phyloP scores from a whole-genome alignment of 2,113 vertebrate genomes.

The Turdus rufiventris region DNA sequence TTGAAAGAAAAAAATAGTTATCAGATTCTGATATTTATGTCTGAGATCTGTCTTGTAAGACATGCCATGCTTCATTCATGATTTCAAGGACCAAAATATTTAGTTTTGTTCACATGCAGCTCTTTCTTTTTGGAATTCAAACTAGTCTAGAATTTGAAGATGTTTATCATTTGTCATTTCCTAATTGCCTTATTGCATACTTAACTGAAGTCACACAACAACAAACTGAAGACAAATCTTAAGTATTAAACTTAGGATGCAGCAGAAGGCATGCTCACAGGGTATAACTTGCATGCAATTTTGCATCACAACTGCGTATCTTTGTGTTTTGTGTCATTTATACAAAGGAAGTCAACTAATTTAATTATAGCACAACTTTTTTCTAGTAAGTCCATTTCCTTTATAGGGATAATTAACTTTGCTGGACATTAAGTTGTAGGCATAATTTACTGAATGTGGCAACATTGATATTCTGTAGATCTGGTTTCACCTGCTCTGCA shows the following conservation, averaged over 20 bases:
- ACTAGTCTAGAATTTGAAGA: not conserved
- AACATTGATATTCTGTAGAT: not conserved
- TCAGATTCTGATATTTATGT: not conserved
- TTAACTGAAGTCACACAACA: not conserved
- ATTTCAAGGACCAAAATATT: not conserved
- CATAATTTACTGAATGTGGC: not conserved
- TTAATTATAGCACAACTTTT: not conserved
- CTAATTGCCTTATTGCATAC: not conserved
- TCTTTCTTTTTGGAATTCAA: not conserved
- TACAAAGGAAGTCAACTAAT: not conserved
- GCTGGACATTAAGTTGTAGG: not conserved
- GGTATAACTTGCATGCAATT: not conserved
- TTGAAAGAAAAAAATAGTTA: not conserved
- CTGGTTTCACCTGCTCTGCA: not conserved
- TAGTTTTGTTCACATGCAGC: not conserved
- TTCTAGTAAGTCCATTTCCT: not conserved
- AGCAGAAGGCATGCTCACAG: not conserved
- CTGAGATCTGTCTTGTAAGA: not conserved
- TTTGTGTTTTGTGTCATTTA: not conserved
- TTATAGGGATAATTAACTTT: not conserved
- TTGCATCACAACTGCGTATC: not conserved
- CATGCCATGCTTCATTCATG: not conserved
- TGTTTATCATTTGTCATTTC: slow-evolving; percentile 3
- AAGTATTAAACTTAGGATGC: not conserved
- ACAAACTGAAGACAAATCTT: not conserved